Evolutionary conservation across 92 coral and sea anemone genomes (phyloP), one percentile per base, ranked within the genome.

Genomic region (Scolanthus callimorphus): DNA sequence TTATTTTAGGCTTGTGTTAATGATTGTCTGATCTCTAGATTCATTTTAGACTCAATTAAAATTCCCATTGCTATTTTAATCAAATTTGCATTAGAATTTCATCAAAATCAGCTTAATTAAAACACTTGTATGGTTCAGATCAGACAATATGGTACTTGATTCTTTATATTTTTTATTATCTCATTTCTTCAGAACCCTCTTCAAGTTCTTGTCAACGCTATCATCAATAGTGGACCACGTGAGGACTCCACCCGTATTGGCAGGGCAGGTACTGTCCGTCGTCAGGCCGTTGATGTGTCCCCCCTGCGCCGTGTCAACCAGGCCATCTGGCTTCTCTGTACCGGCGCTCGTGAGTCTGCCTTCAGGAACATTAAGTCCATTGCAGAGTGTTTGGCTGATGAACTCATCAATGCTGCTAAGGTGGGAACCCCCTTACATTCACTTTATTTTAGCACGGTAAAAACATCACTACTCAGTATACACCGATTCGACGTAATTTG

Each of bases 181-280:
- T 11, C 29, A 4, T 65, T 62, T n/a, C n/a, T n/a, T 25, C 57
- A 92, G 98, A 92, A 92, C 67, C 98, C 98, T 41, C 89, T 92
- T 15, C 98, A 92, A 70, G 92, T 92, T 49, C 82, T 92, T 63
- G 98, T 92, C 9, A 92, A 92, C 88, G 96, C 98, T 51, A 92
- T 92, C 80, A 92, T 92, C 58, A 92, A 92, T 75, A 85, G 98
- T 80, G 98, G 98, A 29, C 98, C 98, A 20, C 91, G 98, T 55
- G 98, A 92, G 65, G 98, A 92, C 76, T 92, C 98, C 22, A 92
- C 98, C 27, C 90, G 98, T 64, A 92, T 92, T 77, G 98, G 98
- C 26, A 88, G 98, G 66, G 98, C 98, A 1, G 98, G 98, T 53
- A 92, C 98, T 39, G 98, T 92, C 39, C 89, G 98, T 23, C 94